Evolutionary conservation across 1,140 invertebrate genomes (phyloP), one percentile per base, ranked within the genome.

Genomic region (Araneus ventricosus): DNA sequence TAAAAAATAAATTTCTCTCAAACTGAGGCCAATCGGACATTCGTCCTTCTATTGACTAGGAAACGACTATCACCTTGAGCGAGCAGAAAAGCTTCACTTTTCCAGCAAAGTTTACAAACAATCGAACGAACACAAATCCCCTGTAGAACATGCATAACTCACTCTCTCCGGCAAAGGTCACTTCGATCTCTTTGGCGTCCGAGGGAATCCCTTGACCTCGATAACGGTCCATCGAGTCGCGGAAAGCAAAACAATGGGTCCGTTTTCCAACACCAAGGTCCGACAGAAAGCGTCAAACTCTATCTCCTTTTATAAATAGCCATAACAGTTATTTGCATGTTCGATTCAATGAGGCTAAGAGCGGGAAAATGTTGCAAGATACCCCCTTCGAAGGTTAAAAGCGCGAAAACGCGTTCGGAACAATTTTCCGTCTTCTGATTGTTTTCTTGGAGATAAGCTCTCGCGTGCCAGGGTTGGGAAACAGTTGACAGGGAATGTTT

Each of bases 131-230:
- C 34, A 10, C 34, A 75, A 75, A 75, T 30, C 27, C 22, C 70
- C 45, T 14, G 17, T 14, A 14, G 45, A 52, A 52, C 10, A 52
- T 52, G 10, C 45, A 52, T 52, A 52, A 52, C 45, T 52, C 45
- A 52, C 45, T 52, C 17, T 52, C 45, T 52, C 45, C 17, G 17
- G 22, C 59, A 22, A 63, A 24, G n/a, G 22, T 63, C 59, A 52
- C 45, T 52, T 17, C 45, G 45, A 52, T 52, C 45, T 20, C 59
- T 30, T 5, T 17, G 1, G 63, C 20, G 70, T 75, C 70, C 70
- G 70, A 75, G 70, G 70, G 70, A 75, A 75, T 75, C 70, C 70
- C 70, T 75, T 75, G 70, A 75, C 70, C 70, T 30, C 70, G 70
- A 75, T 75, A 34, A 75, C 70, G 70, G 30, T 75, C 70, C 70